Evolutionary conservation across 2,888 invertebrate genomes (phyloP).

Genomic region (Stenichneumon culpator): DNA sequence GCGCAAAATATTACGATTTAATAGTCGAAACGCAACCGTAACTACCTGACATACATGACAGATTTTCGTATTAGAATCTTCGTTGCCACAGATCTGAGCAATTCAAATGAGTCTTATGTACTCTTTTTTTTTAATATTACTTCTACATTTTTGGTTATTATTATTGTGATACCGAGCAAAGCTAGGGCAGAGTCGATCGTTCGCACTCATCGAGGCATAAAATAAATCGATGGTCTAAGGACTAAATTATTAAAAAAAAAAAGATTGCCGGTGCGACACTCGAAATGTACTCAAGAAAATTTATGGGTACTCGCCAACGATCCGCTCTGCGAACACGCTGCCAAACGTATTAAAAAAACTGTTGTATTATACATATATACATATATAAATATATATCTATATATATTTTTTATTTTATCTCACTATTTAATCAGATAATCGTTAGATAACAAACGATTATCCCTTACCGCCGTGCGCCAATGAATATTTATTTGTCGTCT

Average conservation of each 20-base stretch:
- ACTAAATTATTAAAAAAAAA: neutral
- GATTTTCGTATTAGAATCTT: conserved; percentile 57
- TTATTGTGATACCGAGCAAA: conserved; percentile 52
- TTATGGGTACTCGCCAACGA: neutral
- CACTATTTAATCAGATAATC: conserved; percentile 49
- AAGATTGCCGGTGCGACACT: conserved; percentile 28
- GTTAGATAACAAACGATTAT: conserved; percentile 45
- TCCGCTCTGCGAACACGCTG: conserved; percentile 55
- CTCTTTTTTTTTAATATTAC: conserved; percentile 33
- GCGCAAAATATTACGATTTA: conserved; percentile 47
- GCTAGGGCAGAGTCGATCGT: conserved; percentile 37
- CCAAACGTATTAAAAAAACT: conserved; percentile 46
- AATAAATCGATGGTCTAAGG: conserved; percentile 1
- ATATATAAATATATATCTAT: conserved; percentile 17
- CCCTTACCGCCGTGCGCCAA: conserved; percentile 52
- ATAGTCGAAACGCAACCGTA: conserved; percentile 64
- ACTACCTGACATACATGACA: conserved; percentile 68
- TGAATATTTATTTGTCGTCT: conserved; percentile 55
- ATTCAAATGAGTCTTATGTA: conserved; percentile 56
- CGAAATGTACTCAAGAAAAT: conserved; percentile 1
- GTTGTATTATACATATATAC: conserved; percentile 41
- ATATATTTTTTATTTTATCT: conserved; percentile 35
- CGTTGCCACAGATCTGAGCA: conserved; percentile 63
- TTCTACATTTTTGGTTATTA: conserved; percentile 19
- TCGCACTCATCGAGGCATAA: neutral